phyloP scores from a whole-genome alignment of 2,113 vertebrate genomes.

The Tylochromis polylepis region DNA sequence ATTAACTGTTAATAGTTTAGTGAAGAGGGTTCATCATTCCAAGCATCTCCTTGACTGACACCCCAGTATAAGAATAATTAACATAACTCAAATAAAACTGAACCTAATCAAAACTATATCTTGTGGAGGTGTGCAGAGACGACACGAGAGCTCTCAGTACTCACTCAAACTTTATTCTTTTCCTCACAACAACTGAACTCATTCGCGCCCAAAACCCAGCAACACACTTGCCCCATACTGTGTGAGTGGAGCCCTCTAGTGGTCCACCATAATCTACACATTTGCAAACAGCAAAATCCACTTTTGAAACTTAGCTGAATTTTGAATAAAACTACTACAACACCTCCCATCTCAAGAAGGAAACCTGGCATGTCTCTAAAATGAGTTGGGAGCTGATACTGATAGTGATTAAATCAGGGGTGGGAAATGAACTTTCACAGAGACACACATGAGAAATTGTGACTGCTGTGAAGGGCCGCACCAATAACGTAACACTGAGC shows the following conservation, averaged over 20 bases:
- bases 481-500: background rate
- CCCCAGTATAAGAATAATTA: background rate
- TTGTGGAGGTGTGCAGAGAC: too few relatives aligned
- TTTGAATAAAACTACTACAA: background rate
- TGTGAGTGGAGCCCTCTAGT: too few relatives aligned
- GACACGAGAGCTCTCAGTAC: too few relatives aligned
- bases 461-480: background rate
- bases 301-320: background rate
- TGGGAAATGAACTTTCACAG: background rate
- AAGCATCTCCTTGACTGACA: background rate
- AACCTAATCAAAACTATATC: background rate
- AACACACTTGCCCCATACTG: too few relatives aligned
- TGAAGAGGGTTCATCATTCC: background rate
- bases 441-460: background rate
- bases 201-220: too few relatives aligned
- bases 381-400: background rate
- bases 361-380: background rate
- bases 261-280: too few relatives aligned
- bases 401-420: background rate
- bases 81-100: background rate
- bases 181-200: too few relatives aligned
- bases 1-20: background rate
- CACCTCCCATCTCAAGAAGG: background rate
- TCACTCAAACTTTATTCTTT: too few relatives aligned
- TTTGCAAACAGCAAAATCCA: background rate